Base-by-base conservation (phyloP, 1,140 invertebrate species). In the Zaprionus ghesquierei region DNA sequence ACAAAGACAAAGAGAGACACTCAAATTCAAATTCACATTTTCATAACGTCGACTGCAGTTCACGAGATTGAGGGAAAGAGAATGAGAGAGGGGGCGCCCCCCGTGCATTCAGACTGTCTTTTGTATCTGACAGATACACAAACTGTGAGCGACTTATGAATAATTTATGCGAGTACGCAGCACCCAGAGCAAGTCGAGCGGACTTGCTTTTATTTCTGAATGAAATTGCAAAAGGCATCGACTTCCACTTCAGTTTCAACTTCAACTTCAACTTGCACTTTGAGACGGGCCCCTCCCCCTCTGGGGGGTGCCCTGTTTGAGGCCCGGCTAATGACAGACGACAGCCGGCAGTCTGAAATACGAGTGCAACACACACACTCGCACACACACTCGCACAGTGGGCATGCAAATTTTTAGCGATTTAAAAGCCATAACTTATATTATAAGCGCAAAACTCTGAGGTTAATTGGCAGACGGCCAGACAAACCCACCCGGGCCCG, bases 391-490 rank as follows among this genome's bases (percentile, higher is more conserved):
- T 27, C 60, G 51, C 71, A 72, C 59, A 84, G 50, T 78, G 78
- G 41, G 78, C 78, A 87, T 86, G 82, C 82, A 86, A 86, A 86
- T 86, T 89, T 89, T 89, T 50, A 86, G 72, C 82, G 82, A 86
- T 86, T 86, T 89, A 86, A 86, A 86, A 86, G 79, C 84, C 68
- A 86, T 86, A 86, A 86, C 75, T 86, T 86, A 89, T 81, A 79
- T 86, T 87, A 86, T 86, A 79, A 86, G 87, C 84, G 72, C 82
- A 86, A 86, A 89, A 69, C 82, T 77, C 53, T 82, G 76, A 82
- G 82, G 82, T 86, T 86, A 86, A 86, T 86, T 86, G 84, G 89
- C 84, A 87, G 84, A 75, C 79, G 54, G 79, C 72, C 75, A 87
- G 84, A 79, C 64, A 78, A 77, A 82, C 79, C 78, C 69, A 60